Evolutionary conservation across 2,113 vertebrate species (phyloP).

Genomic region (Nycticryphes semicollaris): DNA sequence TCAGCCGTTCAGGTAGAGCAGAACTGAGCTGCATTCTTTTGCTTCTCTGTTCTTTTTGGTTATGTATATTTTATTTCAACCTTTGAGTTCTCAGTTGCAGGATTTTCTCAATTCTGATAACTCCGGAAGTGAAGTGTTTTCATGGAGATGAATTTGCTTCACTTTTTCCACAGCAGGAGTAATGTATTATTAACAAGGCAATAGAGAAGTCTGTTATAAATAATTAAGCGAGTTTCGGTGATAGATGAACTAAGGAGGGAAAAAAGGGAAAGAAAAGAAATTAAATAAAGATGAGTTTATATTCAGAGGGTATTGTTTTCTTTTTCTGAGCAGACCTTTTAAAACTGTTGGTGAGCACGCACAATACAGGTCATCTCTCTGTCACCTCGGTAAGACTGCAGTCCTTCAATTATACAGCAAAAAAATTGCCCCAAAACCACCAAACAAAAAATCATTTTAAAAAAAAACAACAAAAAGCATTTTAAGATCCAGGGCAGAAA

Average conservation of each 20-base stretch:
- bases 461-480: neutral
- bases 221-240: slow-evolving; percentile 81
- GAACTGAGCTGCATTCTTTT: neutral
- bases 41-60: neutral
- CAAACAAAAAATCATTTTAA: neutral
- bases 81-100: neutral
- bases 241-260: neutral
- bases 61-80: neutral
- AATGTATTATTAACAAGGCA: slow-evolving; percentile 78
- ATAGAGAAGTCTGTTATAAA: slow-evolving; percentile 75
- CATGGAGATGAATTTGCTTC: neutral
- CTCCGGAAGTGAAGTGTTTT: neutral
- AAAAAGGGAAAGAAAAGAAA: neutral
- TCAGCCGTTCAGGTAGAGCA: neutral
- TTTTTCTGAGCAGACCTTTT: neutral
- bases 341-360: neutral
- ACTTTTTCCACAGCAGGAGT: slow-evolving; percentile 61
- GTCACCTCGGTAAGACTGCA: neutral
- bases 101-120: neutral
- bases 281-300: slow-evolving; percentile 2
- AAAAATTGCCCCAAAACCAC: neutral
- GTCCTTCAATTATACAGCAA: neutral
- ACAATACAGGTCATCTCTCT: neutral
- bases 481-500: neutral
- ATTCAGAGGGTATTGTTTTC: neutral